Percentiles rank a stretch among this genome's conserved stretches.
These are phyloP conservation scores for Asobara japonica DNA, from an alignment of 1,140 invertebrate species.

Conservation along the genomic window DNA sequence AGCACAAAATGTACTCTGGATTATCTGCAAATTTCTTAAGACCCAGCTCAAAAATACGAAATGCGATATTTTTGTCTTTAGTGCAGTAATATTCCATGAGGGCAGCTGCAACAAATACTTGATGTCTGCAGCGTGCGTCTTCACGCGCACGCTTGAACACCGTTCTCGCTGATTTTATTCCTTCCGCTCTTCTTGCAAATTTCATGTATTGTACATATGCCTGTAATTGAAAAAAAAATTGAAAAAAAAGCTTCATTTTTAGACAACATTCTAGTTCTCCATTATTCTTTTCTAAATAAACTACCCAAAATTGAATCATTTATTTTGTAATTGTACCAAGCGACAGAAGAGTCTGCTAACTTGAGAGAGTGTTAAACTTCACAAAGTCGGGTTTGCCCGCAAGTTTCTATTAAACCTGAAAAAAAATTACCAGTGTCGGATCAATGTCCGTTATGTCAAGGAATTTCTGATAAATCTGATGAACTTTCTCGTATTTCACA, in stretches of 20 bases:
- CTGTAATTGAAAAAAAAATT: conserved; percentile 60
- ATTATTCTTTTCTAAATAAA: no score
- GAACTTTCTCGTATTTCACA: conserved; percentile 96
- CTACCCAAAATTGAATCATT: no score
- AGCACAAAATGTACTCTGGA: conserved; percentile 94
- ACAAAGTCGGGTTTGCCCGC: no score
- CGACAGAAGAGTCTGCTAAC: no score
- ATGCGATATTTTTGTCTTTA: conserved; percentile 98
- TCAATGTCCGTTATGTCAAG: conserved; percentile 90
- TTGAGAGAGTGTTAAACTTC: no score
- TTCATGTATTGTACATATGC: conserved; percentile 99
- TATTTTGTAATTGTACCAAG: no score
- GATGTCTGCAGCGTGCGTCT: conserved; percentile 85
- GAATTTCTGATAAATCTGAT: conserved; percentile 94
- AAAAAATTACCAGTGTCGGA: conserved; percentile 85
- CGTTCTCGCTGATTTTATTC: conserved; percentile 93
- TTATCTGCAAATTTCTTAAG: conserved; percentile 96
- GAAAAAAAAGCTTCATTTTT: no score
- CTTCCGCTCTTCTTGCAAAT: conserved; percentile 95
- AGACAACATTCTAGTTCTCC: no score
- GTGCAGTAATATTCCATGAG: conserved; percentile 99
- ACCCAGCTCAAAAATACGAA: conserved; percentile 97
- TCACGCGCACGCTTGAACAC: conserved; percentile 97
- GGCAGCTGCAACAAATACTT: conserved; percentile 96
- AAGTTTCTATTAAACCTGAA: conserved; percentile 18